phyloP scores from a whole-genome alignment of 2,888 invertebrate genomes.

The Apodemia zela region DNA sequence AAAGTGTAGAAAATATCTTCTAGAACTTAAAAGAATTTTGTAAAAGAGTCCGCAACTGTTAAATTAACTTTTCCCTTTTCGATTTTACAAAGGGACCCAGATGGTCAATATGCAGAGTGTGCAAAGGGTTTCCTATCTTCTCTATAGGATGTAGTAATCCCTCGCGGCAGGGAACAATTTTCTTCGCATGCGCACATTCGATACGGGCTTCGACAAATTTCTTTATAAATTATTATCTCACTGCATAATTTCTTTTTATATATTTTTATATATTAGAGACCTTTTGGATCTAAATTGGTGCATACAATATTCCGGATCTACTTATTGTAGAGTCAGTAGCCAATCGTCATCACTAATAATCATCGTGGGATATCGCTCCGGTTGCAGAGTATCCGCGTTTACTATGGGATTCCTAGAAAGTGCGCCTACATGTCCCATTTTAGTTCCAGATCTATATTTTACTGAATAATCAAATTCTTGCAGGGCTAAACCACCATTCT shows the following conservation, averaged over 20 bases:
- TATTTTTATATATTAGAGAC: too few species aligned
- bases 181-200: slow-evolving; percentile 29
- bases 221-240: slow-evolving; percentile 25
- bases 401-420: neutral
- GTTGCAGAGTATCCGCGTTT: neutral
- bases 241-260: slow-evolving; percentile 29
- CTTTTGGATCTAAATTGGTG: slow-evolving; percentile 18
- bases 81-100: slow-evolving; percentile 36
- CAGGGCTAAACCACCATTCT: neutral
- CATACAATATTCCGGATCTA: slow-evolving; percentile 22
- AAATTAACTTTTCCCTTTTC: slow-evolving; percentile 26
- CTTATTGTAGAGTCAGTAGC: slow-evolving; percentile 18
- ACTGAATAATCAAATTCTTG: neutral
- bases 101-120: slow-evolving; percentile 28
- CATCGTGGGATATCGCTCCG: neutral
- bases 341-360: slow-evolving; percentile 16
- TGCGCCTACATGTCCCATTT: neutral
- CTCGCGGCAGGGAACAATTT: slow-evolving; percentile 24
- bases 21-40: slow-evolving; percentile 19
- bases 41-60: slow-evolving; percentile 25
- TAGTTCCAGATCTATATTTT: neutral
- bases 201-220: slow-evolving; percentile 29
- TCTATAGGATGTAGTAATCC: slow-evolving; percentile 31
- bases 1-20: too few species aligned
- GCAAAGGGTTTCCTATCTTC: slow-evolving; percentile 29